Percentiles rank a stretch among this genome's conserved stretches.
phyloP scores from a whole-genome alignment of 2,113 vertebrate genomes.

The Pluvialis apricaria region DNA sequence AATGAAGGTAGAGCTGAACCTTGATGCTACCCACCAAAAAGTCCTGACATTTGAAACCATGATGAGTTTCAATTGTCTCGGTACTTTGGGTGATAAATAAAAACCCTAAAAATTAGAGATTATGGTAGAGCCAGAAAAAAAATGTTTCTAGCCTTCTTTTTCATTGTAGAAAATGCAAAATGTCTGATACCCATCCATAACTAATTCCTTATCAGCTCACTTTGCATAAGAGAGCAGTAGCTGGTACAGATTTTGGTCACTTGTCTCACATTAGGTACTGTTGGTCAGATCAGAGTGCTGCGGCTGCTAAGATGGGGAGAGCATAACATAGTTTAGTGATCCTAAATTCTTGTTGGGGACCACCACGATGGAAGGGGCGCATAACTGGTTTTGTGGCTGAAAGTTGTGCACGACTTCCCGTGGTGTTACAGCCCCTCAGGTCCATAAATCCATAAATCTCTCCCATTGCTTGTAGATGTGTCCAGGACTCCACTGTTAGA shows the following conservation, averaged over 20 bases:
- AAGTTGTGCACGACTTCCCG: background rate
- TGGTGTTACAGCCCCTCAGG: background rate
- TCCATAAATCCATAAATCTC: background rate
- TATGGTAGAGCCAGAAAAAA: background rate
- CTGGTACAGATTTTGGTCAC: background rate
- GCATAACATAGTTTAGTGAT: background rate
- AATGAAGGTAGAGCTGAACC: background rate
- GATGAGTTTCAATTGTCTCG: background rate
- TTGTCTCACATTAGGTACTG: background rate
- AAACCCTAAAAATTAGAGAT: rapidly evolving
- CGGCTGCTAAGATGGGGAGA: background rate
- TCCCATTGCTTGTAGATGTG: background rate
- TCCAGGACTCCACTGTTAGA: background rate
- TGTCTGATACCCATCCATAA: rapidly evolving
- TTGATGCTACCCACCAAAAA: background rate
- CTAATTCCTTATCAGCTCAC: background rate
- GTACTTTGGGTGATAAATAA: background rate
- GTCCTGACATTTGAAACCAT: background rate
- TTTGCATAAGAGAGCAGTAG: background rate
- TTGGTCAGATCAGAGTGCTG: background rate
- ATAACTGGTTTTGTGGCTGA: background rate
- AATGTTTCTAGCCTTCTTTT: background rate
- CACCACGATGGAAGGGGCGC: background rate
- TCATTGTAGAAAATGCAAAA: background rate
- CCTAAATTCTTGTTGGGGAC: background rate